Percentiles rank a stretch among this genome's conserved stretches.
Evolutionary conservation across 2,113 vertebrate species (phyloP).

Genomic region (Bombycilla garrulus): DNA sequence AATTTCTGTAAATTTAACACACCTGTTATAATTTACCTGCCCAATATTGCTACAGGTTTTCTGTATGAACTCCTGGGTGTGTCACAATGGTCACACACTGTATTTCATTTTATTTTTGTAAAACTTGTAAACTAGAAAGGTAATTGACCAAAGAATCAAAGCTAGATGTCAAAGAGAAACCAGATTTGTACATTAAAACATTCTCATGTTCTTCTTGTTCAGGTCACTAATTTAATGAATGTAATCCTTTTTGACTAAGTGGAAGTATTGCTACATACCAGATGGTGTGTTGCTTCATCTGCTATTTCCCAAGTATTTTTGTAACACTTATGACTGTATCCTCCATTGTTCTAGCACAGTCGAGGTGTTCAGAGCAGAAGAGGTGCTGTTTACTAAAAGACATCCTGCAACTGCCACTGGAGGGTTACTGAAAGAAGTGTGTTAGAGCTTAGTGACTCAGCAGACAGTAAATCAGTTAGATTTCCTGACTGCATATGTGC

Average conservation of each 20-base stretch:
- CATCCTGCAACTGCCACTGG: background rate
- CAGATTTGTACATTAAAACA: background rate
- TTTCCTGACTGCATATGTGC: background rate
- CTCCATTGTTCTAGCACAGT: background rate
- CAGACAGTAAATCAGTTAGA: background rate
- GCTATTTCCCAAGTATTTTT: background rate
- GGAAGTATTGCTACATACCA: background rate
- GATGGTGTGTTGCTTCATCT: background rate
- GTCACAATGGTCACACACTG: background rate
- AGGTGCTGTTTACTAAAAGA: background rate
- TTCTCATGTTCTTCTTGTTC: background rate
- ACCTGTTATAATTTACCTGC: background rate
- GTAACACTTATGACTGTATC: background rate
- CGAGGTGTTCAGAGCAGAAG: background rate
- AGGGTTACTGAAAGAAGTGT: background rate
- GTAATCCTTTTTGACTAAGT: background rate
- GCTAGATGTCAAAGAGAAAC: background rate
- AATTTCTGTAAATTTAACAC: background rate
- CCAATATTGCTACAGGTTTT: background rate
- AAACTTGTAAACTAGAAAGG: background rate
- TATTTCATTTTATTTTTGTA: background rate
- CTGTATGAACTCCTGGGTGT: background rate
- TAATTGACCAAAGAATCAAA: background rate
- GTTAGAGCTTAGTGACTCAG: background rate
- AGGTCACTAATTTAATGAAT: background rate